These are phyloP conservation scores for Pagrus major DNA, from an alignment of 2,113 vertebrate genomes.

Conservation along the genomic window DNA sequence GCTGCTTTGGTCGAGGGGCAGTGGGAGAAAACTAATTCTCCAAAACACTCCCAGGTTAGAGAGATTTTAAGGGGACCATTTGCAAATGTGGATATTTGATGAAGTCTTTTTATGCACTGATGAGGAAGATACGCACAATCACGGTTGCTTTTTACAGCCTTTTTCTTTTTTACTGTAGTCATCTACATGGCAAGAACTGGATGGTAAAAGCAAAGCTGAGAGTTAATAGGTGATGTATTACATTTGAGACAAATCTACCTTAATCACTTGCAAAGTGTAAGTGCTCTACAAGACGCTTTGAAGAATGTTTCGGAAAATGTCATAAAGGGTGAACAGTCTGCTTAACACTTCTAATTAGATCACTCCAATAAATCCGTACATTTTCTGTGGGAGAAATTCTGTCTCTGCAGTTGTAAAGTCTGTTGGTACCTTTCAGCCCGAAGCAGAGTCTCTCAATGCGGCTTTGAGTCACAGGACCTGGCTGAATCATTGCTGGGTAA, in stretches of 20 bases:
- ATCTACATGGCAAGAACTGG: not conserved
- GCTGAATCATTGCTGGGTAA: conserved; percentile 6
- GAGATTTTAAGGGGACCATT: not conserved
- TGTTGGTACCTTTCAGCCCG: conserved; percentile 19
- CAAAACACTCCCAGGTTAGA: not conserved
- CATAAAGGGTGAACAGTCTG: conserved; percentile 43
- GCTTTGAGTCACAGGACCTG: not conserved
- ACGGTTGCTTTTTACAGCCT: not conserved
- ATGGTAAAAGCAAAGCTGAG: conserved; percentile 2
- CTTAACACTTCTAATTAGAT: conserved; percentile 65
- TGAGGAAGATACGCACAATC: not conserved
- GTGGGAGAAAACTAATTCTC: not conserved
- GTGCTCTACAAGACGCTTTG: conserved; percentile 2
- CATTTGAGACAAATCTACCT: conserved; percentile 24
- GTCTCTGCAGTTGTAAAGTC: conserved; percentile 19
- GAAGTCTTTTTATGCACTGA: not conserved
- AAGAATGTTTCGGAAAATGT: conserved; percentile 41
- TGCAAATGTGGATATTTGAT: conserved; percentile 1
- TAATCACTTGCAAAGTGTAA: conserved; percentile 38
- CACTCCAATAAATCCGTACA: conserved; percentile 56
- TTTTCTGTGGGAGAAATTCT: conserved; percentile 13
- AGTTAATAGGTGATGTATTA: conserved; percentile 26
- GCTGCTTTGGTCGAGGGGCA: not conserved
- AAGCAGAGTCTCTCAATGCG: conserved; percentile 13
- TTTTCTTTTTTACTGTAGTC: not conserved